A percentile compares a stretch with the other conserved stretches of the same genome.
Evolutionary conservation across 2,113 vertebrate genomes (phyloP).

Genomic region (crab-eating macaque (Macaca fascicularis)): DNA sequence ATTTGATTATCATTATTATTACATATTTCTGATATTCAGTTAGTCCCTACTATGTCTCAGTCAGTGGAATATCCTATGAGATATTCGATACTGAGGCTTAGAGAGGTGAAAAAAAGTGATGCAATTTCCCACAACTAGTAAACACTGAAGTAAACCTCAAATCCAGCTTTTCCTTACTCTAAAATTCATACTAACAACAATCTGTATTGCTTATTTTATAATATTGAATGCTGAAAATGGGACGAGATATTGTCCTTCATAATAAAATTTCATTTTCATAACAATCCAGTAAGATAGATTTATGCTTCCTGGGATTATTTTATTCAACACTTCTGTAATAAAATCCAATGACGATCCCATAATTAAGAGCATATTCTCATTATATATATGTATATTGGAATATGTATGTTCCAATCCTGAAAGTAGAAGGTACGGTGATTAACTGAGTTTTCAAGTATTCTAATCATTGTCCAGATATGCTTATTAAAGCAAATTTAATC

Average conservation of each 20-base stretch:
- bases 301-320: background rate
- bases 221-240: background rate
- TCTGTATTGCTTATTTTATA: background rate
- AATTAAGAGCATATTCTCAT: background rate
- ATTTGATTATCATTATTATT: background rate
- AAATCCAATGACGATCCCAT: background rate
- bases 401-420: background rate
- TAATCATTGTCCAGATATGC: background rate
- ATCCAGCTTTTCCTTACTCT: background rate
- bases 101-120: background rate
- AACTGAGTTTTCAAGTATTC: background rate
- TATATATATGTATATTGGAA: background rate
- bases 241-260: background rate
- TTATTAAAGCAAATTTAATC: background rate
- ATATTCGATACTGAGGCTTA: background rate
- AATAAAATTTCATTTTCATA: background rate
- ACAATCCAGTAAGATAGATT: background rate
- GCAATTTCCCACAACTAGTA: background rate
- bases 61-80: background rate
- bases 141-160: background rate
- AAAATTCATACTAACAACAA: background rate
- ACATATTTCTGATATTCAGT: no score
- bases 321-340: background rate
- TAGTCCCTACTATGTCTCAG: background rate
- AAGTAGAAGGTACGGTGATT: no score